These are phyloP conservation scores for Pandemis cinnamomeana DNA, from an alignment of 2,888 invertebrate species.

Conservation along the genomic window DNA sequence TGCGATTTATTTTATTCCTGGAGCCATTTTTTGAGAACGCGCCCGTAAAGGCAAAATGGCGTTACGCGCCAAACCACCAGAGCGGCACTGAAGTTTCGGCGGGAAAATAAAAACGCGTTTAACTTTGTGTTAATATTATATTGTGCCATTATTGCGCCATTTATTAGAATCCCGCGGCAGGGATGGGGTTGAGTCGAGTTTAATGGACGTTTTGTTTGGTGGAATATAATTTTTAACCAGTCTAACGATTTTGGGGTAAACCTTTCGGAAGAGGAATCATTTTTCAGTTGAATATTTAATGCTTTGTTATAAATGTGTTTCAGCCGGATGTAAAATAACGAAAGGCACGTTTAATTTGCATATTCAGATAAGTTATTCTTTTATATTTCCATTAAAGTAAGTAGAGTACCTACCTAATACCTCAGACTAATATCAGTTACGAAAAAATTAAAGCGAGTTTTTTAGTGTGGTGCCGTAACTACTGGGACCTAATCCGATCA, in stretches of 20 bases:
- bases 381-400: constrained; percentile 5
- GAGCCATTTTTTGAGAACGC: constrained; percentile 74
- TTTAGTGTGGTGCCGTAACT: no score
- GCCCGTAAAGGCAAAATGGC: constrained; percentile 70
- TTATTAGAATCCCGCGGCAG: constrained; percentile 82
- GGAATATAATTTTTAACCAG: constrained; percentile 73
- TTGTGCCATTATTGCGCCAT: constrained; percentile 84
- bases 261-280: constrained; percentile 68
- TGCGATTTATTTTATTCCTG: constrained; percentile 77
- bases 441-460: no score
- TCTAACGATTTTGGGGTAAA: constrained; percentile 71
- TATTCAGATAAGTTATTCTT: constrained; percentile 19
- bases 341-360: constrained; percentile 28
- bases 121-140: constrained; percentile 85
- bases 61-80: constrained; percentile 61
- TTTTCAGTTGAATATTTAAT: constrained; percentile 64
- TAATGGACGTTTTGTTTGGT: constrained; percentile 83
- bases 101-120: constrained; percentile 83
- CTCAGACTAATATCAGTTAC: no score
- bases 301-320: constrained; percentile 53
- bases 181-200: constrained; percentile 79
- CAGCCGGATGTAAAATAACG: constrained; percentile 11
- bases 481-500: no score
- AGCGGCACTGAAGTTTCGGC: constrained; percentile 73
- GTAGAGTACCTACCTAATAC: not conserved